Evolutionary conservation across 2,797 vertebrate species (phyloP), one percentile per base, ranked within the genome.

Genomic region (Scyliorhinus canicula): DNA sequence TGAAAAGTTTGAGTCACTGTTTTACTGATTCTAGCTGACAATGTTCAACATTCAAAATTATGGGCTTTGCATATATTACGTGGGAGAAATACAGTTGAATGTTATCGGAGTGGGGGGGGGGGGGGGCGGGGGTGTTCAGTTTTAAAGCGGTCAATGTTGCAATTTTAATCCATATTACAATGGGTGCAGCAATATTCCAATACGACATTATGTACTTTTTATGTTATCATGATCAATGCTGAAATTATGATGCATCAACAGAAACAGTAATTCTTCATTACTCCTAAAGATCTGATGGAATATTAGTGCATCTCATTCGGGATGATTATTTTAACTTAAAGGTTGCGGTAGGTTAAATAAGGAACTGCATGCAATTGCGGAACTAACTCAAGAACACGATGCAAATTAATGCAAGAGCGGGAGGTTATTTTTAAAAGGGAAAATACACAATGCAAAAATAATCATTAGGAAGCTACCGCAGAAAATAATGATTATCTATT

Each of bases 351-450:
- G 44, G 6, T 47, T 82, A 47, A 82, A 4, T 26, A 26, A 47
- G 44, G 44, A 44, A 47, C 35, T 35, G 0, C 31, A 86, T 86
- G 84, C 84, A 86, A 55, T 52, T 31, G 35, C 31, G 52, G 1
- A 65, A 19, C 31, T 74, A 74, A 74, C 31, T n/a, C 35, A 74
- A 26, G 69, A 74, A 74, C 69, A 86, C 8, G 28, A 86, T 86
- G 84, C 84, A 86, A 86, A 86, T 50, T 50, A 52, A 52, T 52
- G 26, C 31, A 86, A 55, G 2, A 86, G 26, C 26, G 14, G 47
- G 24, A 86, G 50, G 84, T 86, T 86, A 86, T 55, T 86, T 86
- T 86, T 86, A 86, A 55, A 86, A 86, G 84, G 11, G 12, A 86
- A 55, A 86, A 55, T 85, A 12, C 84, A 55, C 50, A 86, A 55